phyloP scores from a whole-genome alignment of 1,140 invertebrate species.

The Ctenoplectra terminalis region DNA sequence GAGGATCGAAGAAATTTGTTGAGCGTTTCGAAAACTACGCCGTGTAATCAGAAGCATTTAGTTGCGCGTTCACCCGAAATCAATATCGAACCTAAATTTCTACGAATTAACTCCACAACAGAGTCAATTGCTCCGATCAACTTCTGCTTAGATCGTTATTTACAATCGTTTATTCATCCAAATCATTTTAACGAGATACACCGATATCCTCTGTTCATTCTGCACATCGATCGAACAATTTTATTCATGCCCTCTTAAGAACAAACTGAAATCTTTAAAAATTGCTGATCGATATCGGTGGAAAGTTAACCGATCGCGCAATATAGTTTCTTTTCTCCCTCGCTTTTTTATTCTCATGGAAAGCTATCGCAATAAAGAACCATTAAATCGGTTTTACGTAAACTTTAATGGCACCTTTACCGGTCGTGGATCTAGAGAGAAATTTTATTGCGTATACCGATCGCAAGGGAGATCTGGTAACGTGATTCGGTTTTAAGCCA shows the following conservation, averaged over 20 bases:
- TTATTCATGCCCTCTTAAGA: neutral
- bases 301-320: too few species aligned
- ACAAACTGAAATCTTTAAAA: too few species aligned
- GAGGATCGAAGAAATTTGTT: too few species aligned
- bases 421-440: neutral
- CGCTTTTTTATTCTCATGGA: neutral
- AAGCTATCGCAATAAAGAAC: neutral
- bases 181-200: neutral
- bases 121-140: neutral
- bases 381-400: neutral
- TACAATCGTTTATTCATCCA: neutral
- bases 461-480: neutral
- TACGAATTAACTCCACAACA: neutral
- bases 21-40: too few species aligned
- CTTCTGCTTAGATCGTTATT: neutral
- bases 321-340: neutral
- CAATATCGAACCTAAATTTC: neutral
- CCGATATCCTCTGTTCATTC: neutral
- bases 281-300: too few species aligned
- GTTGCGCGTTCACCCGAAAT: neutral
- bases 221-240: neutral
- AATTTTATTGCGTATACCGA: neutral
- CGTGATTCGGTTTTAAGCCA: constrained; percentile 28
- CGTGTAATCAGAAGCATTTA: neutral
- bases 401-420: neutral